Evolutionary conservation across 2,888 invertebrate genomes (phyloP), one percentile per base, ranked within the genome.

Genomic region (Acanthopleura granulata): DNA sequence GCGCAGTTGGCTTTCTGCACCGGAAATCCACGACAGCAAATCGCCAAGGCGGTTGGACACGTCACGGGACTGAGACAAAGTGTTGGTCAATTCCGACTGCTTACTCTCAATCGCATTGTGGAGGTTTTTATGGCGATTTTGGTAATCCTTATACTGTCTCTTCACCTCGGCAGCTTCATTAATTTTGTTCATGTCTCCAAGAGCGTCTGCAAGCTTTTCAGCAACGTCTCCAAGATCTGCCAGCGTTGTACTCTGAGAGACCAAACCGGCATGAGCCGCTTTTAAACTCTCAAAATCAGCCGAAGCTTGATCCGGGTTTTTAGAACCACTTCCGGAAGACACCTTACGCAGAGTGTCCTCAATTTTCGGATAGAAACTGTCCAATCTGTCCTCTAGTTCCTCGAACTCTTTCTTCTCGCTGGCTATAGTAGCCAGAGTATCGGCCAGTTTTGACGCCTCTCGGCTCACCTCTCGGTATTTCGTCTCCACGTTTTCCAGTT

Each of bases 181-280:
- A 27, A 73, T 80, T 83, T 85, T 82, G 18, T 83, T 84, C 73
- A 86, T 80, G 18, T 98, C 97, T 14, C 95, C 94, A 29, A 97
- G 91, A 49, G 97, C 96, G 71, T 94, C 94, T 83, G 95, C 94
- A 0, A 98, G 91, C 30, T 90, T 95, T 0, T 94, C 94, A 15
- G 97, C 97, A 0, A 97, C 94, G 72, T 83, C 81, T 16, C 77
- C 75, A 49, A 87, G 75, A 72, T 88, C 87, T 76, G 87, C 86
- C 51, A 89, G 75, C 50, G 83, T 84, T 51, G 88, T 84, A 49
- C 87, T 89, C 73, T 88, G 86, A 18, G 88, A 85, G 72, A 89
- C 82, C 74, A 89, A 77, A 75, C 88, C 88, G 16, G 85, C 83
- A 75, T 87, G 89, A 69, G 88, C 76, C 40, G 81, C 83, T 78